Evolutionary conservation across 2,113 vertebrate species (phyloP).

Genomic region (Lepidothrix coronata): DNA sequence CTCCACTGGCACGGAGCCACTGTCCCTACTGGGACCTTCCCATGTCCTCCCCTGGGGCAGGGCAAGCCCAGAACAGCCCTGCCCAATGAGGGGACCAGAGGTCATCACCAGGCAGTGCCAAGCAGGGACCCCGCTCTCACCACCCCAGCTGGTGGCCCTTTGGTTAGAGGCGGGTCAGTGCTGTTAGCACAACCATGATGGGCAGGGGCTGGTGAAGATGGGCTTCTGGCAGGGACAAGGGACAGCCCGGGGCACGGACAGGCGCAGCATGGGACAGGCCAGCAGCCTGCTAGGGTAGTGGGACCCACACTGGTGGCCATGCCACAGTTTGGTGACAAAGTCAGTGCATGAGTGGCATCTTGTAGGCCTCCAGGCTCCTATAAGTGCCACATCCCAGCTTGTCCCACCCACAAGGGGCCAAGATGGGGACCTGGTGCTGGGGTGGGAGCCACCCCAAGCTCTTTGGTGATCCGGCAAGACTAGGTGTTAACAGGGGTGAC

Average conservation of each 20-base stretch:
- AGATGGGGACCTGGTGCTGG: background rate
- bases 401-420: background rate
- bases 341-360: background rate
- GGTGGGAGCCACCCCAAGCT: background rate
- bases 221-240: background rate
- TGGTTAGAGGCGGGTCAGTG: background rate
- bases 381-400: background rate
- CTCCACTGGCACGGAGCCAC: background rate
- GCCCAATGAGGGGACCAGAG: background rate
- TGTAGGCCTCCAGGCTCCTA: background rate
- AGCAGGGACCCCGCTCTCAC: background rate
- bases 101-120: background rate
- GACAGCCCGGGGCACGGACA: background rate
- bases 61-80: background rate
- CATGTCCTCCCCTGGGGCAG: background rate
- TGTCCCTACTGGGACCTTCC: background rate
- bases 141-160: rapidly evolving
- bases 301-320: background rate
- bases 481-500: background rate
- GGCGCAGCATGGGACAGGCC: background rate
- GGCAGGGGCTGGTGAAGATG: background rate
- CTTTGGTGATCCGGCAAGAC: background rate
- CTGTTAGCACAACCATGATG: background rate
- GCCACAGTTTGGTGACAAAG: background rate
- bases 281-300: background rate